These are phyloP conservation scores for Zalophus californianus DNA, from an alignment of 2,797 vertebrate species.

Conservation along the genomic window DNA sequence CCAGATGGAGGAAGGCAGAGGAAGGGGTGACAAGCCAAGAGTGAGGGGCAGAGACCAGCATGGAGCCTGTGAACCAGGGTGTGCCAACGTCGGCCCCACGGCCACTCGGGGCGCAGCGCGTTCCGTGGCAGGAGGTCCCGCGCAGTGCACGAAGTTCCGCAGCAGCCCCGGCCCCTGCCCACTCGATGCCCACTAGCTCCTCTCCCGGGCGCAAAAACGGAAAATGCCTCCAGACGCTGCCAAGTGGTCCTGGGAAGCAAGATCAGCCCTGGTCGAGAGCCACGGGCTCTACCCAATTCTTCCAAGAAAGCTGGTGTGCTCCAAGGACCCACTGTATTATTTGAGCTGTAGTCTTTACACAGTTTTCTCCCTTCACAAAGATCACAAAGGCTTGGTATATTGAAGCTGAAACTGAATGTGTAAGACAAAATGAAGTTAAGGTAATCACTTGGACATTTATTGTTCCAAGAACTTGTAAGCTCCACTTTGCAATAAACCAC, in stretches of 20 bases:
- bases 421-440: slow-evolving; percentile 12
- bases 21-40: background rate
- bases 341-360: background rate
- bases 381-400: background rate
- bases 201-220: background rate
- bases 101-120: background rate
- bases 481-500: slow-evolving; percentile 24
- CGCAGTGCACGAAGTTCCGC: background rate
- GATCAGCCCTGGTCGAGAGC: background rate
- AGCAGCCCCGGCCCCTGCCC: background rate
- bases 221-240: background rate
- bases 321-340: background rate
- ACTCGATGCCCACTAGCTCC: background rate
- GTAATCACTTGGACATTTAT: background rate
- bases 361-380: background rate
- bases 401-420: background rate
- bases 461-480: slow-evolving; percentile 16
- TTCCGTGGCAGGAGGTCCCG: background rate
- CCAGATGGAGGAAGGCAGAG: background rate
- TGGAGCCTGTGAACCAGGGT: background rate
- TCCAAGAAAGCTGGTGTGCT: background rate
- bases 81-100: background rate
- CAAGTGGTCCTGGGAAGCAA: background rate
- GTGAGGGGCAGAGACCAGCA: background rate
- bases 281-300: background rate